Percentiles rank a stretch among this genome's conserved stretches.
Conservation (phyloP, 2,888 invertebrate species). For the Myopa testacea region DNA sequence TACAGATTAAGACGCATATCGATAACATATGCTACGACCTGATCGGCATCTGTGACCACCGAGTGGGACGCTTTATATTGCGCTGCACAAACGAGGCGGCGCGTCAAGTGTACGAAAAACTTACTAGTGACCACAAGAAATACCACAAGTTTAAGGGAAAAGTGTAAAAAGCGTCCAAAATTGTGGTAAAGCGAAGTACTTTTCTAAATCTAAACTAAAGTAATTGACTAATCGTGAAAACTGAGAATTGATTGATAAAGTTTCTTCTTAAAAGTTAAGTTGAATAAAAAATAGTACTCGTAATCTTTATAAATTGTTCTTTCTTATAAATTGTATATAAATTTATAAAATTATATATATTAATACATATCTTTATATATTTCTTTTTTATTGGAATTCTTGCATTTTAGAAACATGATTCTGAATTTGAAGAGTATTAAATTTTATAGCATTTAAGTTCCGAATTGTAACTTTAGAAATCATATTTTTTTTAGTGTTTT, state of each 20-base stretch:
- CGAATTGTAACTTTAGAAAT: no score
- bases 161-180: conserved; percentile 52
- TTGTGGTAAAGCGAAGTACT: neutral
- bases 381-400: no score
- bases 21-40: conserved; percentile 65
- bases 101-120: conserved; percentile 60
- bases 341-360: no score
- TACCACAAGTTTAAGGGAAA: conserved; percentile 67
- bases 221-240: neutral
- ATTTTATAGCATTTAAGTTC: no score
- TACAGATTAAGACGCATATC: conserved; percentile 65
- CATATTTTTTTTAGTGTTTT: no score
- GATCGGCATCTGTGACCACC: conserved; percentile 65
- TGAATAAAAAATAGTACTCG: neutral
- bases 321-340: no score
- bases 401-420: no score
- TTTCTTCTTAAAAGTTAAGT: no score
- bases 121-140: conserved; percentile 65
- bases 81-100: conserved; percentile 66
- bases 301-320: neutral
- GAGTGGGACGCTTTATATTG: conserved; percentile 63
- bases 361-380: no score
- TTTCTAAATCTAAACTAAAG: neutral
- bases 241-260: no score
- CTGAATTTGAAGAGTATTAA: no score